Evolutionary conservation across 1,140 invertebrate genomes (phyloP), one percentile per base, ranked within the genome.

Genomic region (Agrypnia vestita): DNA sequence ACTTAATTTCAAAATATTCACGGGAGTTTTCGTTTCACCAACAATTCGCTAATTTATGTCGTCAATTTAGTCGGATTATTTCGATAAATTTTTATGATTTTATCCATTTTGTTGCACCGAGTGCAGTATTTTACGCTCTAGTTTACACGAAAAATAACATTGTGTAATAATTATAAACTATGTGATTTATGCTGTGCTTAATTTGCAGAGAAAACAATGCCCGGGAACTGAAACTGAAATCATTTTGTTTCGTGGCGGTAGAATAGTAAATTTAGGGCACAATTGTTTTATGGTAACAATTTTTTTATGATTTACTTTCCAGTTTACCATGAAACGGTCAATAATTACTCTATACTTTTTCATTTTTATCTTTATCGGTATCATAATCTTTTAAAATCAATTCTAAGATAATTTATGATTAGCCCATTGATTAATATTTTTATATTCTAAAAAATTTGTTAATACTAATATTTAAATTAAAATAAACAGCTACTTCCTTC

Each of bases 131-230:
- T 69, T 13, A 47, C 64, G 64, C 64, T 69, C 64, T 69, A 49
- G 64, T 69, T 47, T 69, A 46, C 64, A 69, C 44, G 64, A 21
- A 35, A 64, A 43, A 64, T 64, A 44, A 64, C 35, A 64, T 64
- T 64, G 35, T 11, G 59, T n/a, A 8, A 3, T 64, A 12, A 44
- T 43, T n/a, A 43, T 62, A 6, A 19, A 43, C 25, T 64, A 43
- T 43, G 55, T 64, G 35, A 64, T 25, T 64, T 64, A 43, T 64
- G 10, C 19, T 25, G 61, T 43, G 25, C 25, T 21, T 25, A 62
- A 43, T 62, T 25, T 62, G 53, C 53, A 6, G 53, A 56, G 53
- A 56, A 56, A 56, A 56, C 53, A 56, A 56, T 56, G 10, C 25
- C 25, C 51, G 51, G 51, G 51, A 55, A 55, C 7, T 0, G 53